These are phyloP conservation scores for Steatornis caripensis DNA, from an alignment of 2,113 vertebrate species.

Conservation along the genomic window DNA sequence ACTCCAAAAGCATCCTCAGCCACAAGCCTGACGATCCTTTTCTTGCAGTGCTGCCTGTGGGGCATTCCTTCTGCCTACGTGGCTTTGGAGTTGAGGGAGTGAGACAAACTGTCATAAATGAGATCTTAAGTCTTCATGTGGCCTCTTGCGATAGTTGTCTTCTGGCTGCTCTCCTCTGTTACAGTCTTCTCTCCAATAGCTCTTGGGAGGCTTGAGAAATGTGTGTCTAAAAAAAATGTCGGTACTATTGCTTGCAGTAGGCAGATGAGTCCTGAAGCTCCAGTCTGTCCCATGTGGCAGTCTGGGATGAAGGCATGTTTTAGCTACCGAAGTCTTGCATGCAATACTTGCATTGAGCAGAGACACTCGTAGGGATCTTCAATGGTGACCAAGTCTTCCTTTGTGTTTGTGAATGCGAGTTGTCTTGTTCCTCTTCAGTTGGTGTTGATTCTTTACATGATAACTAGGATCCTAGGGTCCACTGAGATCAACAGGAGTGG, in stretches of 20 bases:
- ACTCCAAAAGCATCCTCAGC: neutral
- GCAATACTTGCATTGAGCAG: neutral
- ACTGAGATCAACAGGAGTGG: neutral
- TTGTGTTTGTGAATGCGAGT: neutral
- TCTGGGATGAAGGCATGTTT: neutral
- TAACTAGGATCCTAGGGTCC: neutral
- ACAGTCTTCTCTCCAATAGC: neutral
- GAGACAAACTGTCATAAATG: neutral
- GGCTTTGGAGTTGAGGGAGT: neutral
- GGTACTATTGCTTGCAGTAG: neutral
- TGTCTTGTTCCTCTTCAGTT: neutral
- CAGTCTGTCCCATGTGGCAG: neutral
- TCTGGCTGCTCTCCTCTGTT: neutral
- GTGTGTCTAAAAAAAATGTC: neutral
- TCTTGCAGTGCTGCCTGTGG: neutral
- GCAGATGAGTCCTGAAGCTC: neutral
- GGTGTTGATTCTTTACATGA: neutral
- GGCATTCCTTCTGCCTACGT: accelerated
- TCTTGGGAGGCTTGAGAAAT: neutral
- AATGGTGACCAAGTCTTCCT: accelerated
- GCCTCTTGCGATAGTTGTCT: neutral
- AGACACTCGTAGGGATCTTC: neutral
- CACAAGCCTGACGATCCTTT: neutral
- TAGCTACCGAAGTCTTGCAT: neutral
- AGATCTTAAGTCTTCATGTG: neutral